phyloP scores from a whole-genome alignment of 2,888 invertebrate genomes.

The Apodemia zela region DNA sequence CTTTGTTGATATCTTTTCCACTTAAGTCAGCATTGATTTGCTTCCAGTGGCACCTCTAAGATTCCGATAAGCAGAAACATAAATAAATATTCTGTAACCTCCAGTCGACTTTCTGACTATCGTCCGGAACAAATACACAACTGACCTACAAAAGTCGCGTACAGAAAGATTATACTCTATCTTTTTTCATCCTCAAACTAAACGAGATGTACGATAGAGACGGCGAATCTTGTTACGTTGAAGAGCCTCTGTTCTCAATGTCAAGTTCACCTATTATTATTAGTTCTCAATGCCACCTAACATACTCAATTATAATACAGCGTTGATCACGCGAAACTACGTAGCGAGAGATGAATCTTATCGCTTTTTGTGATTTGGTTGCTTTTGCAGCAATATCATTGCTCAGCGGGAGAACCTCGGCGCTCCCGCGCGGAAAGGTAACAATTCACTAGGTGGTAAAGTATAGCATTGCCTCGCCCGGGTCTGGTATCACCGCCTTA shows the following conservation, averaged over 20 bases:
- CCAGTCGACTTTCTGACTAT: conserved; percentile 78
- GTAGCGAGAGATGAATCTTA: too few species aligned
- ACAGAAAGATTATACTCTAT: conserved; percentile 63
- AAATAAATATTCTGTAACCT: conserved; percentile 69
- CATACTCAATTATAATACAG: conserved; percentile 65
- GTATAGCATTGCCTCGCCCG: too few species aligned
- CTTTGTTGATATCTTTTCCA: background rate
- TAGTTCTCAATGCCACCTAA: conserved; percentile 78
- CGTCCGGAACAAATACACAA: conserved; percentile 77
- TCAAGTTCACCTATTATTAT: conserved; percentile 81
- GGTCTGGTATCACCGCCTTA: too few species aligned
- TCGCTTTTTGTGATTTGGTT: too few species aligned
- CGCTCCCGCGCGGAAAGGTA: too few species aligned
- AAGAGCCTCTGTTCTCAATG: conserved; percentile 79
- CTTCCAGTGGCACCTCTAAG: conserved; percentile 20
- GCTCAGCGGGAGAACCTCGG: too few species aligned
- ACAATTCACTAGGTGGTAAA: too few species aligned
- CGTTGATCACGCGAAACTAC: conserved; percentile 3
- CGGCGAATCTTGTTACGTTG: conserved; percentile 63
- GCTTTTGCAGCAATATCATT: too few species aligned
- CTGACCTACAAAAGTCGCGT: conserved; percentile 77
- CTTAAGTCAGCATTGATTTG: conserved; percentile 16
- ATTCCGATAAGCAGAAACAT: conserved; percentile 33
- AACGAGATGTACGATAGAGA: conserved; percentile 56
- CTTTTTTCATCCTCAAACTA: conserved; percentile 51